A percentile compares a stretch with the other conserved stretches of the same genome.
phyloP scores from a whole-genome alignment of 2,113 vertebrate species.

The Thunnus maccoyii region DNA sequence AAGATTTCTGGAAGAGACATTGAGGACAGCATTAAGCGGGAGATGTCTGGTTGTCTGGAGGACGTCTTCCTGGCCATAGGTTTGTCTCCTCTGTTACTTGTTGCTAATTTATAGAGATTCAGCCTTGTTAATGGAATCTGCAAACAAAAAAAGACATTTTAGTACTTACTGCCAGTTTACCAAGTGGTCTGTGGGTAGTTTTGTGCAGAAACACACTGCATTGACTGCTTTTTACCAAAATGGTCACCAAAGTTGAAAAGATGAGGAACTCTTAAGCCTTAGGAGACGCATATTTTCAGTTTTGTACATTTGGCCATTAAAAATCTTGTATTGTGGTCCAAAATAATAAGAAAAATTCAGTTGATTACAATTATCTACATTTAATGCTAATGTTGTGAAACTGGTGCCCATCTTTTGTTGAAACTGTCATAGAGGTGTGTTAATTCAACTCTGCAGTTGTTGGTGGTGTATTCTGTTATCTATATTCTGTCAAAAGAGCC shows the following conservation, averaged over 20 bases:
- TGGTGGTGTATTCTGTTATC: no score
- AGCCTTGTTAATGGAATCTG: neutral
- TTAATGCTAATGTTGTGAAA: no score
- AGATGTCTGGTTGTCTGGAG: constrained; percentile 96
- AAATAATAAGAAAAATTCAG: no score
- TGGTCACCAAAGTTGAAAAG: neutral
- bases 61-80: constrained; percentile 94
- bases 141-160: neutral
- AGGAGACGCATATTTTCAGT: no score
- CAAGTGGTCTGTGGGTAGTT: neutral
- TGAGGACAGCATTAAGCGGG: constrained; percentile 96
- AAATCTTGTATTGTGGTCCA: no score
- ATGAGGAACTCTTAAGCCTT: neutral
- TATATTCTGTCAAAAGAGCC: no score
- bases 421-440: no score
- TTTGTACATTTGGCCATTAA: no score
- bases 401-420: no score
- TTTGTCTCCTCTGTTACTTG: constrained; percentile 65
- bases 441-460: no score
- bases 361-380: no score
- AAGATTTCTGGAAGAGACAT: constrained; percentile 91
- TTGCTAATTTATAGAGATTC: neutral
- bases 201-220: neutral
- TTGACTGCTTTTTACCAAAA: neutral
- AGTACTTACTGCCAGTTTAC: neutral